A percentile compares a stretch with the other conserved stretches of the same genome.
These are phyloP conservation scores for Sphaerodactylus townsendi DNA, from an alignment of 2,113 vertebrate species.

Conservation along the genomic window DNA sequence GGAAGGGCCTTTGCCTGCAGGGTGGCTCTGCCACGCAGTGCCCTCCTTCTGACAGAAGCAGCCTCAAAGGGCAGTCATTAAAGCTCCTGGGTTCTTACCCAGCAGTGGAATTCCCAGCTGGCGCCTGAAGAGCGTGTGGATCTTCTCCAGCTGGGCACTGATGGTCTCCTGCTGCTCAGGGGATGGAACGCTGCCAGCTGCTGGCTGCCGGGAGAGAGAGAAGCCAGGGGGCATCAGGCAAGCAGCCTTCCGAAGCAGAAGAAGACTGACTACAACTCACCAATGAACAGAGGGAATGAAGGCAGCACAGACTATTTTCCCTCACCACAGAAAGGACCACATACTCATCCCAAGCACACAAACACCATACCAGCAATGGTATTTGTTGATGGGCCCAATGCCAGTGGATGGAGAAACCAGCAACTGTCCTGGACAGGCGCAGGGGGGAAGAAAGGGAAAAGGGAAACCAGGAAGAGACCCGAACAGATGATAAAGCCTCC, in stretches of 20 bases:
- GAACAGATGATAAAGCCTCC: too few species aligned
- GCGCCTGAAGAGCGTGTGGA: conserved; percentile 90
- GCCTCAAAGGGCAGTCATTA: too few species aligned
- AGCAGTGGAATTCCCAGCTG: conserved; percentile 91
- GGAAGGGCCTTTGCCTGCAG: too few species aligned
- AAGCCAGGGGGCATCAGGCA: not conserved
- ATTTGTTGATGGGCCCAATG: not conserved
- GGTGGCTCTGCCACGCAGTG: rapidly evolving
- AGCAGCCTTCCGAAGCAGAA: not conserved
- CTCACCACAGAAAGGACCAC: not conserved
- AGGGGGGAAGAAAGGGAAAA: too few species aligned
- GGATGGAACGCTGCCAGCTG: conserved; percentile 83
- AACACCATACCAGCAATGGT: too few species aligned
- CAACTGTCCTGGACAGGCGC: too few species aligned
- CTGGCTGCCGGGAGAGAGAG: conserved; percentile 77
- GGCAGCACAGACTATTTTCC: not conserved
- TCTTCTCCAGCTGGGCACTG: conserved; percentile 86
- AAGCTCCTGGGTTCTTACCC: conserved; percentile 73
- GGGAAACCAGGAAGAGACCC: too few species aligned
- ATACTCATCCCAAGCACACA: not conserved
- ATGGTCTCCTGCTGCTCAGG: conserved; percentile 87
- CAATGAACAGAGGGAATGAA: not conserved
- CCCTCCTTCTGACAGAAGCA: not conserved
- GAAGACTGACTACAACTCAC: not conserved
- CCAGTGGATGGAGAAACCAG: too few species aligned